These are phyloP conservation scores for Leptodactylus fallax DNA, from an alignment of 2,797 vertebrate genomes.

Conservation along the genomic window DNA sequence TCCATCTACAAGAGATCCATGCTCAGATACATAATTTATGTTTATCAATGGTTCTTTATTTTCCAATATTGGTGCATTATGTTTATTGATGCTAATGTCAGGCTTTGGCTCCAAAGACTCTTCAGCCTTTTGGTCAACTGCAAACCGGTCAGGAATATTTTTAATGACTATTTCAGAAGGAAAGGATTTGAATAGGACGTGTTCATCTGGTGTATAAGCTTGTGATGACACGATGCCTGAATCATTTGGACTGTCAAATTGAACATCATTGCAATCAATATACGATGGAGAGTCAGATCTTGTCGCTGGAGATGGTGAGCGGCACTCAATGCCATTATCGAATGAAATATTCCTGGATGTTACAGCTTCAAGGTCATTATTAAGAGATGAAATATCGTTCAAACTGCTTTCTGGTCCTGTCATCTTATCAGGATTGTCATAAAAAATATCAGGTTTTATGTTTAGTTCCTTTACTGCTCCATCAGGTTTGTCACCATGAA, in stretches of 20 bases:
- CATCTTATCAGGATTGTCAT: not conserved
- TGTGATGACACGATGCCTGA: slow-evolving; percentile 56
- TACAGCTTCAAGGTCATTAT: not conserved
- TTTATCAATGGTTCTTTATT: not conserved
- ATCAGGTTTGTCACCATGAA: not conserved
- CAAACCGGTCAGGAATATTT: not conserved
- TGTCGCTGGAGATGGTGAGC: slow-evolving; percentile 10
- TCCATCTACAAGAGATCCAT: not conserved
- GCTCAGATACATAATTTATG: not conserved
- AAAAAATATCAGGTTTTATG: not conserved
- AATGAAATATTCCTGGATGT: slow-evolving; percentile 16
- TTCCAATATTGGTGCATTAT: not conserved
- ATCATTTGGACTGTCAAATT: slow-evolving; percentile 41
- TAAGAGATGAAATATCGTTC: slow-evolving; percentile 5
- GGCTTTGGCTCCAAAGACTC: not conserved
- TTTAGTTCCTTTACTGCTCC: not conserved
- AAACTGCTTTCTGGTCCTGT: not conserved
- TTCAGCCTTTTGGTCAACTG: not conserved
- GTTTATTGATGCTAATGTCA: not conserved
- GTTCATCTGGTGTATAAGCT: slow-evolving; percentile 60
- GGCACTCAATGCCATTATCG: slow-evolving; percentile 43
- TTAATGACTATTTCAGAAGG: slow-evolving; percentile 20
- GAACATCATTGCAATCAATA: not conserved
- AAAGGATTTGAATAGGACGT: not conserved
- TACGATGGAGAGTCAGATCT: slow-evolving; percentile 28